These are phyloP conservation scores for Microhierax caerulescens DNA, from an alignment of 2,797 vertebrate species.

Conservation along the genomic window DNA sequence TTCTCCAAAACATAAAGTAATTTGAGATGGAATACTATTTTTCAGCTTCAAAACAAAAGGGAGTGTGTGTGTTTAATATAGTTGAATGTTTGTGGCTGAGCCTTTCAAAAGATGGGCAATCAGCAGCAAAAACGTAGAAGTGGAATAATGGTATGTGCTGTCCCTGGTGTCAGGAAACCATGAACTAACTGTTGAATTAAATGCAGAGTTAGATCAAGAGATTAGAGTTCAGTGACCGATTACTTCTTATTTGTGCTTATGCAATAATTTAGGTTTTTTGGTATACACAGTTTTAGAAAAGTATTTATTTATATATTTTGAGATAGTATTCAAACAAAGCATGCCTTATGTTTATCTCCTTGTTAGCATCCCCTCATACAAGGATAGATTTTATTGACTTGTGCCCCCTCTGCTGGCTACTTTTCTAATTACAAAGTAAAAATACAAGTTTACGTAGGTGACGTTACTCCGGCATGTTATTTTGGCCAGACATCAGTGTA, in stretches of 20 bases:
- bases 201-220: not conserved
- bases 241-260: not conserved
- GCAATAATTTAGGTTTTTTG: not conserved
- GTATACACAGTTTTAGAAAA: not conserved
- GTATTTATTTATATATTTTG: not conserved
- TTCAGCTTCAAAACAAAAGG: not conserved
- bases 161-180: not conserved
- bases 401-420: slow-evolving; percentile 70
- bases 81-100: not conserved
- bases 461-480: rapidly evolving
- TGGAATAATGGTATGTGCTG: not conserved
- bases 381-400: slow-evolving; percentile 31
- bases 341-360: not conserved
- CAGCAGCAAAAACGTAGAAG: not conserved
- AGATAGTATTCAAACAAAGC: not conserved
- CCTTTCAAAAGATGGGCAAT: not conserved
- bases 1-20: not conserved
- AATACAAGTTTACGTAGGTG: rapidly evolving
- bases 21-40: not conserved
- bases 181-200: not conserved
- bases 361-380: not conserved
- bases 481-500: not conserved
- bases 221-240: not conserved
- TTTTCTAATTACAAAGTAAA: slow-evolving; percentile 31
- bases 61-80: not conserved